Evolutionary conservation across 2,797 vertebrate species (phyloP), one percentile per base, ranked within the genome.

Genomic region (Pipistrellus nathusii): DNA sequence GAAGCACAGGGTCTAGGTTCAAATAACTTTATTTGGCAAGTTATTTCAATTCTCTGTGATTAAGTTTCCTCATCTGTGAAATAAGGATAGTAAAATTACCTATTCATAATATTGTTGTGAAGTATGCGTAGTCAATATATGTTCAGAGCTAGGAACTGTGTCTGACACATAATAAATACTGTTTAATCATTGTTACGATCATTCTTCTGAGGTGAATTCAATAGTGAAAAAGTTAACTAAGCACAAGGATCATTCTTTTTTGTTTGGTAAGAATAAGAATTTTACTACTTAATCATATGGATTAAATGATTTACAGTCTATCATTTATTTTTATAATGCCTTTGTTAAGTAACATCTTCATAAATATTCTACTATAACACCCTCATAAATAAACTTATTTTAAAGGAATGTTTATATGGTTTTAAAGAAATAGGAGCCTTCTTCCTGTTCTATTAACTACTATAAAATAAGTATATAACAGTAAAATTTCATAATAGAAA

Each of bases 51-150:
- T 53, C 8, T 68, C 7, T 71, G 23, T 57, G 53, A 85, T 10
- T 92, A 83, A 55, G 2, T 59, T 71, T 94, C 20, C 44, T 93
- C 62, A 84, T 76, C 53, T 94, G n/a, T 87, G 68, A 84, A 90
- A 62, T 57, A 27, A 53, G 27, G 12, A 38, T 68, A 66, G 32
- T 68, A 72, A 32, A 64, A 20, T 57, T 38, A 72, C 35, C 55
- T 90, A 41, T 35, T 76, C 38, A 85, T 41, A 88, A 51, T 53
- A 81, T 18, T 85, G 17, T 89, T 59, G 2, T 85, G 6, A 35
- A 27, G 2, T 90, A 46, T 68, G 38, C 71, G 76, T 41, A 85
- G 30, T 90, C 90, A 73, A 53, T 87, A n/a, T 64, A 64, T 81
- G 6, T 55, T 87, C 76, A 81, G 7, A 53, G 15, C 14, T 59